These are phyloP conservation scores for Myanophis thanlyinensis DNA, from an alignment of 2,113 vertebrate species.

Conservation along the genomic window DNA sequence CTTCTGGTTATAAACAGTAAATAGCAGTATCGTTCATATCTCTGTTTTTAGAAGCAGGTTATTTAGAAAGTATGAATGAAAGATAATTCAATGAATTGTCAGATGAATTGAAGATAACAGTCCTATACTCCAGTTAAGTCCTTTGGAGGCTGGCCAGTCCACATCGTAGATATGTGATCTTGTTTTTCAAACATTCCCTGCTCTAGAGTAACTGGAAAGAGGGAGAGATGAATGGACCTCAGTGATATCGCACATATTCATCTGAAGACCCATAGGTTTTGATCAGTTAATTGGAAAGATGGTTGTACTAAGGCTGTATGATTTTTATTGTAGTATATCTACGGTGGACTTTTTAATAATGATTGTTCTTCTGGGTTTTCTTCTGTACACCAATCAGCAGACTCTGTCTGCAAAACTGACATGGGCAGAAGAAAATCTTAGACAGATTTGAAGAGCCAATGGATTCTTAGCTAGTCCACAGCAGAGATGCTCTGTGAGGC, in stretches of 20 bases:
- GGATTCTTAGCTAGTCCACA: background rate
- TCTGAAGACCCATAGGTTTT: background rate
- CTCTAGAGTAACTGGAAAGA: background rate
- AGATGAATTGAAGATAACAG: background rate
- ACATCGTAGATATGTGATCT: background rate
- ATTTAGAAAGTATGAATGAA: background rate
- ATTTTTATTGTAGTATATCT: conserved; percentile 1
- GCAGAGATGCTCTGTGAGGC: background rate
- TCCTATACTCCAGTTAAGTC: background rate
- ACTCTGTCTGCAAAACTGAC: conserved; percentile 38
- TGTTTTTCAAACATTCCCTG: background rate
- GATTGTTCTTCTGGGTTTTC: conserved; percentile 45
- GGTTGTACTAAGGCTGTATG: background rate
- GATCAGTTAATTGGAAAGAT: background rate
- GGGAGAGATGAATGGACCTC: background rate
- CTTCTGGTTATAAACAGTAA: background rate
- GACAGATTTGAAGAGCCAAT: conserved; percentile 1
- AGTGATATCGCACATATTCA: background rate
- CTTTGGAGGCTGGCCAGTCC: background rate
- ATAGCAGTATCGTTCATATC: background rate
- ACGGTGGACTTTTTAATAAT: conserved; percentile 38
- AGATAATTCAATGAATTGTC: background rate
- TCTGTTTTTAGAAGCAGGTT: background rate
- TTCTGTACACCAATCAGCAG: conserved; percentile 11
- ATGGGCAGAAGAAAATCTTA: conserved; percentile 22